Percentiles rank a stretch among this genome's conserved stretches.
These are phyloP conservation scores for Hirudinaria manillensis DNA, from an alignment of 2,888 invertebrate genomes.

Conservation along the genomic window DNA sequence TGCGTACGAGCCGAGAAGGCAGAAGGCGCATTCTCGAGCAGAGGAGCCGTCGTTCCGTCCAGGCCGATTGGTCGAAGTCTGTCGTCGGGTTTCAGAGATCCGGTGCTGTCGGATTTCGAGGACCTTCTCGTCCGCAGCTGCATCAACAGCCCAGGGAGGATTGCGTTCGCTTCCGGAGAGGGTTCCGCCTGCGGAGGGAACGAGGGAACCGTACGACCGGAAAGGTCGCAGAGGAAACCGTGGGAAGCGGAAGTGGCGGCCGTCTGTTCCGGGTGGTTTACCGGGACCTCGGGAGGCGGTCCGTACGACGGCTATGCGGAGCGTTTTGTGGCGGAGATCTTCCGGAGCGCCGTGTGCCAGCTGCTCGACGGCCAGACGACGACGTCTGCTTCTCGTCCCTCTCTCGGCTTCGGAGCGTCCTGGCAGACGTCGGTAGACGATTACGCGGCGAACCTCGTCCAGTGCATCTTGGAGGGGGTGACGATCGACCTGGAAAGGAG, in stretches of 20 bases:
- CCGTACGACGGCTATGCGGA: background rate
- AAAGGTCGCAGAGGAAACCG: background rate
- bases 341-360: background rate
- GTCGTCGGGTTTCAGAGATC: conserved; percentile 1
- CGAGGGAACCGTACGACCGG: background rate
- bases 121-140: background rate
- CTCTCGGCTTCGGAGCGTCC: background rate
- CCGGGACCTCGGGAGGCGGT: background rate
- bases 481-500: conserved; percentile 1
- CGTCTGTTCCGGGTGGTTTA: conserved; percentile 5
- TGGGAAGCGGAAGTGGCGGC: background rate
- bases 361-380: background rate
- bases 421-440: background rate
- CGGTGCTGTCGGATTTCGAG: conserved; percentile 9
- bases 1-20: too few species aligned
- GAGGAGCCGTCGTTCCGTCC: background rate
- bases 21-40: too few species aligned
- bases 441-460: background rate
- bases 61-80: conserved; percentile 1
- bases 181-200: too few species aligned
- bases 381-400: background rate
- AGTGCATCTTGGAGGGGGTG: background rate
- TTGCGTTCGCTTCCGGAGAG: background rate
- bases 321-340: background rate
- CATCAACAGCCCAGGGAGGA: conserved; percentile 9